Evolutionary conservation across 2,797 vertebrate genomes (phyloP).

Genomic region (Rhynchonycteris naso): DNA sequence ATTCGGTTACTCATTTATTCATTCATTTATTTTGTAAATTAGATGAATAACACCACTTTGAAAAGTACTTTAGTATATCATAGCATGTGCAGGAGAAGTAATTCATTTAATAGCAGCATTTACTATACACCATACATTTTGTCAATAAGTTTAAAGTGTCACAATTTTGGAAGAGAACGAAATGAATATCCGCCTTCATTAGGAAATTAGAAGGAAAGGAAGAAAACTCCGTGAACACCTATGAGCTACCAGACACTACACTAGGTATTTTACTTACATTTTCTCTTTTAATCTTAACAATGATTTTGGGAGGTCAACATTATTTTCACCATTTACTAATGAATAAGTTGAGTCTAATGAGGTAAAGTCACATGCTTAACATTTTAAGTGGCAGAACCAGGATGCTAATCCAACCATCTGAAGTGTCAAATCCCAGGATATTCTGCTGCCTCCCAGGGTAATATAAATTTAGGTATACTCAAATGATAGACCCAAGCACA

Average conservation of each 20-base stretch:
- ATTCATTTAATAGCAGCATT: background rate
- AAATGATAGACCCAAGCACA: background rate
- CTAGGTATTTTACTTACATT: background rate
- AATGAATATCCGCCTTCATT: background rate
- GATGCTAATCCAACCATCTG: background rate
- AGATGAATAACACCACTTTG: background rate
- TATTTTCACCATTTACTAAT: conserved; percentile 16
- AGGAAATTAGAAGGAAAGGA: background rate
- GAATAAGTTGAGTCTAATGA: background rate
- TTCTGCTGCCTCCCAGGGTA: background rate
- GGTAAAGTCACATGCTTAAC: background rate
- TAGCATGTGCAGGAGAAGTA: background rate
- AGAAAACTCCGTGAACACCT: background rate
- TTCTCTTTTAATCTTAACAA: background rate
- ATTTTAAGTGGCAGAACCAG: background rate
- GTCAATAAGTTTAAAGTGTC: background rate
- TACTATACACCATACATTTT: background rate
- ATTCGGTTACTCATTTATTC: background rate
- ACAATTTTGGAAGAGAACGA: background rate
- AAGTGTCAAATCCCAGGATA: background rate
- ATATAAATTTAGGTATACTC: background rate
- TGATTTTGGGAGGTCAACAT: background rate
- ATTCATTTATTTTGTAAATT: background rate
- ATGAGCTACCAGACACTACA: background rate
- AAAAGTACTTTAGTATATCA: background rate